Percentiles rank a stretch among this genome's conserved stretches.
Evolutionary conservation across 2,113 vertebrate species (phyloP).

Genomic region (Clinocottus analis): DNA sequence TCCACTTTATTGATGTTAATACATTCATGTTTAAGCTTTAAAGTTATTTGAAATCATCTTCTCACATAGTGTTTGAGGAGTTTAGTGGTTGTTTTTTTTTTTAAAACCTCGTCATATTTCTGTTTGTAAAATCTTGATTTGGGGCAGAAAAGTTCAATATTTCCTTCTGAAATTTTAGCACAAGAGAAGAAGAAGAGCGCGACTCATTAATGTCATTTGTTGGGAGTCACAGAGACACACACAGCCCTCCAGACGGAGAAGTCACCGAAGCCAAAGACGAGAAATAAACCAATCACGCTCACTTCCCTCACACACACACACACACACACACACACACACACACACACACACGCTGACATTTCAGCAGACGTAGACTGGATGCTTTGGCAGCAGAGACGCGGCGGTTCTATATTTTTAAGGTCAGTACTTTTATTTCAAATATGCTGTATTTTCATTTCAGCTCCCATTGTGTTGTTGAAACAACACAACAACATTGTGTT

Average conservation of each 20-base stretch:
- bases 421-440: background rate
- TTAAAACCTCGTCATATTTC: background rate
- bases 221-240: background rate
- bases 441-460: background rate
- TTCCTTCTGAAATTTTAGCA: background rate
- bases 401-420: background rate
- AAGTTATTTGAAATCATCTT: background rate
- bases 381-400: background rate
- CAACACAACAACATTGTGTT: too few relatives aligned
- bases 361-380: slow-evolving; percentile 5
- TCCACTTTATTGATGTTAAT: background rate
- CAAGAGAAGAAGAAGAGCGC: background rate
- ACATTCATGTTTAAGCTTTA: too few relatives aligned
- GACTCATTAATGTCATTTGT: background rate
- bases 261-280: slow-evolving; percentile 14
- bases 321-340: slow-evolving; percentile 15
- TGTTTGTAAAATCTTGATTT: too few relatives aligned
- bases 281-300: slow-evolving; percentile 49
- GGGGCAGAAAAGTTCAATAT: rapidly evolving
- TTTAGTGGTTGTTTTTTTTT: too few relatives aligned
- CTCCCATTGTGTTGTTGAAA: background rate
- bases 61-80: background rate
- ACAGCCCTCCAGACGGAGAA: slow-evolving; percentile 7
- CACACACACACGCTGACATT: background rate
- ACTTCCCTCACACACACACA: slow-evolving; percentile 30